Percentiles rank a stretch among this genome's conserved stretches.
These are phyloP conservation scores for Hyposoter didymator DNA, from an alignment of 2,888 invertebrate genomes.

Conservation along the genomic window DNA sequence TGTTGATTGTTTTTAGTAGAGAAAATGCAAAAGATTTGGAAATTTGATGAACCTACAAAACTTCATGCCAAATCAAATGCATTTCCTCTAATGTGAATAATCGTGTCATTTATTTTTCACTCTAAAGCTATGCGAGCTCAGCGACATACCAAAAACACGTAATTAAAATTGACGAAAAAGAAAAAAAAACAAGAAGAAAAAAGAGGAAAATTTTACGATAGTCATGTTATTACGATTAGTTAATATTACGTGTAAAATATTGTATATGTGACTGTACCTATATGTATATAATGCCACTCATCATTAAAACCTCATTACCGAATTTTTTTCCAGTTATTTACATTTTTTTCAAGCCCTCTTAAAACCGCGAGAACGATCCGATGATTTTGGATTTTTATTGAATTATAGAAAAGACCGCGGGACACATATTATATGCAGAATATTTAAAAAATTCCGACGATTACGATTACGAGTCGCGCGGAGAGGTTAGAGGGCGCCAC, in stretches of 20 bases:
- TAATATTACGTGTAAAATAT: constrained; percentile 78
- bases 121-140: constrained; percentile 6
- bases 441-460: no score
- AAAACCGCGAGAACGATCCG: background rate
- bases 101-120: constrained; percentile 29
- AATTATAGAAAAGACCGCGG: no score
- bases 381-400: background rate
- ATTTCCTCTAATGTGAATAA: constrained; percentile 8
- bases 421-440: no score
- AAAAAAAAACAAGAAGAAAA: constrained; percentile 25
- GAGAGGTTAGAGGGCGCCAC: no score
- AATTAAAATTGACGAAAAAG: constrained; percentile 4
- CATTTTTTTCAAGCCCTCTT: background rate
- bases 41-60: no score
- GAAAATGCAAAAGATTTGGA: no score
- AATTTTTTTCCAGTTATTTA: constrained; percentile 2
- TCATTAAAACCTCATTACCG: constrained; percentile 74
- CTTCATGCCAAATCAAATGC: background rate
- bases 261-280: constrained; percentile 81
- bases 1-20: background rate
- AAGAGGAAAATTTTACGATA: constrained; percentile 46
- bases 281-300: constrained; percentile 77
- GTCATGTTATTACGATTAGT: constrained; percentile 62
- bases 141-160: constrained; percentile 30
- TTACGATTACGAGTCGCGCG: no score